Evolutionary conservation across 2,888 invertebrate genomes (phyloP), one percentile per base, ranked within the genome.

Genomic region (Sipha maydis): DNA sequence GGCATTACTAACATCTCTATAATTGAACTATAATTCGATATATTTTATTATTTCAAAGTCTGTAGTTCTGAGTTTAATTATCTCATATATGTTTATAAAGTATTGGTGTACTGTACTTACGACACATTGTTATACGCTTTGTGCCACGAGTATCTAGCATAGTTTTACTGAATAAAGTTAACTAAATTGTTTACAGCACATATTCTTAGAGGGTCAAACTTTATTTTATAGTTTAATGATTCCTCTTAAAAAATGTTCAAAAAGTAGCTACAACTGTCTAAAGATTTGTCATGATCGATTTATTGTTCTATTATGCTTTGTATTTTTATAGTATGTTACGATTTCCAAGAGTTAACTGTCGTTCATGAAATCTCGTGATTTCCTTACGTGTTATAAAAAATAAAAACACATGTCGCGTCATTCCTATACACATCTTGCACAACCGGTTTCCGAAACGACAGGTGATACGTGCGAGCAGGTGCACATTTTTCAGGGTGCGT

Each of bases 391-490:
- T 31, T 31, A 4, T 17, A 31, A 11, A n/a, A 11, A 25, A 79
- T 19, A 56, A 17, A 54, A 56, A 61, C 56, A 79, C 79, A 34
- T 38, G 73, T 3, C 56, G 8, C 34, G 25, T 54, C 21, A 21
- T 19, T 41, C 31, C 25, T 9, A 11, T 11, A 8, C 9, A 41
- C 14, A 14, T 14, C 11, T 48, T 11, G 8, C 2, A 14, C 69
- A 78, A 85, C 85, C 85, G 85, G 85, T 78, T 85, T 41, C 8
- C 61, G 25, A 28, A 54, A 48, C 85, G 85, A 71, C 85, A 85
- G 85, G 78, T 85, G 85, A 34, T 21, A 28, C n/a, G 48, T 28
- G 41, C 8, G 11, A 21, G 85, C 85, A 85, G 85, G 85, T 85
- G 85, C 78, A n/a, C 14, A 14, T 48, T 48, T 78, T 71, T 69